phyloP scores from a whole-genome alignment of 2,797 vertebrate species.

The Uromys caudimaculatus region DNA sequence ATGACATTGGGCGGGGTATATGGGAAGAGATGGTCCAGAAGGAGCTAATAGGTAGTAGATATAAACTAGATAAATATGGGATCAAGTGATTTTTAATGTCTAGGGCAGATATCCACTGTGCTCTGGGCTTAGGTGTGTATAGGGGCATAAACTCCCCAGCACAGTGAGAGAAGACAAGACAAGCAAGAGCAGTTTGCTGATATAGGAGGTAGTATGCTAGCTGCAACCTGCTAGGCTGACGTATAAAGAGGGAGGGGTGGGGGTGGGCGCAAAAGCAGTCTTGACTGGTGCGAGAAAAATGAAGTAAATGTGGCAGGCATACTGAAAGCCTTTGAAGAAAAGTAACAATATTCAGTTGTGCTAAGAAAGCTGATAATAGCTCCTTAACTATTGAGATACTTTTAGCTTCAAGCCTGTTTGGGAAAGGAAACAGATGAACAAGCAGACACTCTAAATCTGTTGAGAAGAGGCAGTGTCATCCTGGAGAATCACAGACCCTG shows the following conservation, averaged over 20 bases:
- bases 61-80: not conserved
- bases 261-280: not conserved
- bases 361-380: not conserved
- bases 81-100: not conserved
- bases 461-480: not conserved
- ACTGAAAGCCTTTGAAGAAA: not conserved
- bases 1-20: not conserved
- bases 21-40: not conserved
- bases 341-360: not conserved
- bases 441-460: not conserved
- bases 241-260: not conserved
- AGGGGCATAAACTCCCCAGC: not conserved
- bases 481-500: not conserved
- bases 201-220: not conserved
- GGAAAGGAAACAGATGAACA: not conserved
- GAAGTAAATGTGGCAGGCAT: not conserved
- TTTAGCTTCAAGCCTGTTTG: not conserved
- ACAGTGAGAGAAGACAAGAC: not conserved
- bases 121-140: not conserved
- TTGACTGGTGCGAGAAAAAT: not conserved
- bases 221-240: too few relatives aligned
- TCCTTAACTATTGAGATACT: not conserved
- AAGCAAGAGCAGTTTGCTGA: accelerated
- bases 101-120: not conserved
- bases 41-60: not conserved